These are phyloP conservation scores for Serrognathus titanus DNA, from an alignment of 2,888 invertebrate genomes.

Conservation along the genomic window DNA sequence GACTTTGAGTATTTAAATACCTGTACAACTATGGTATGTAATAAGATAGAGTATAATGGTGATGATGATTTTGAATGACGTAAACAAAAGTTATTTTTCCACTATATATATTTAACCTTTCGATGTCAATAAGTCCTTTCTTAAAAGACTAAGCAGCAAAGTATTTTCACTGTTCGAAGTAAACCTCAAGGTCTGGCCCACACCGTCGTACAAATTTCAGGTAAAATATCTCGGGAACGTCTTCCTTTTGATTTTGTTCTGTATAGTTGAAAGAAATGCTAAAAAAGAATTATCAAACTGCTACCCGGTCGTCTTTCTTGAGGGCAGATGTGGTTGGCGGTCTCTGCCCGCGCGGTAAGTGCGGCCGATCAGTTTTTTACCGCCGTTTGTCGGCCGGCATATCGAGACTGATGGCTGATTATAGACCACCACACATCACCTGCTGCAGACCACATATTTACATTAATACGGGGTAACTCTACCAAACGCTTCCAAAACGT, in stretches of 20 bases:
- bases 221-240: constrained; percentile 36
- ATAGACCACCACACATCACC: constrained; percentile 27
- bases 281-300: constrained; percentile 29
- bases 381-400: constrained; percentile 34
- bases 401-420: constrained; percentile 40
- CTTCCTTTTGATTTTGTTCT: constrained; percentile 34
- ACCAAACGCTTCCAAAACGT: not conserved
- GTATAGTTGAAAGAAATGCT: constrained; percentile 30
- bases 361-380: constrained; percentile 35
- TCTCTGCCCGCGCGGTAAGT: constrained; percentile 29
- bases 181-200: not conserved
- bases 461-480: constrained; percentile 19
- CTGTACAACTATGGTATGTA: too few relatives aligned
- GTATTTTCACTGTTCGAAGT: not conserved
- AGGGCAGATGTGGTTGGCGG: constrained; percentile 28
- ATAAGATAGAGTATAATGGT: too few relatives aligned
- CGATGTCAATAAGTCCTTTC: too few relatives aligned
- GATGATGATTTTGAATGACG: too few relatives aligned
- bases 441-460: constrained; percentile 25
- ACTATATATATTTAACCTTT: too few relatives aligned
- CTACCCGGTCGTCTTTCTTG: constrained; percentile 16
- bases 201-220: constrained; percentile 21
- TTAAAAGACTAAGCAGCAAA: too few relatives aligned
- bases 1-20: too few relatives aligned
- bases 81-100: too few relatives aligned